These are phyloP conservation scores for Peromyscus melanophrys DNA, from an alignment of 2,797 vertebrate genomes.

Conservation along the genomic window DNA sequence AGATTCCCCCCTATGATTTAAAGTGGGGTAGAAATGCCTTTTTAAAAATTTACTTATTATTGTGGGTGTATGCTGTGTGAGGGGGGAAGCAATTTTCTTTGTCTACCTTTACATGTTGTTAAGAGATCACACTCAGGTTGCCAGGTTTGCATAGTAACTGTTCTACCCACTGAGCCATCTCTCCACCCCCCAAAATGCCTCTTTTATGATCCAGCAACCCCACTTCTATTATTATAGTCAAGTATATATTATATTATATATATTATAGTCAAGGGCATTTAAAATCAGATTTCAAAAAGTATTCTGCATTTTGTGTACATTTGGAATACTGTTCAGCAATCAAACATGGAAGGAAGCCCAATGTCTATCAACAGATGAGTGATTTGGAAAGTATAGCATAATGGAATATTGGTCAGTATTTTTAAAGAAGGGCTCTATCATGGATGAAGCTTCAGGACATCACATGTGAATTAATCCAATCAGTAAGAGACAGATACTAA, in stretches of 20 bases:
- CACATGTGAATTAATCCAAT: not conserved
- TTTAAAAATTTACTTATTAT: not conserved
- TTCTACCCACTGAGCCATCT: not conserved
- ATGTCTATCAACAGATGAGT: not conserved
- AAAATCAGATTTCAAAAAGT: constrained; percentile 1
- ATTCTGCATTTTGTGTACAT: not conserved
- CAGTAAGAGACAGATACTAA: not conserved
- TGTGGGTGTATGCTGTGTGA: not conserved
- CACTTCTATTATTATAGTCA: not conserved
- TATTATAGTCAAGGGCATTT: not conserved
- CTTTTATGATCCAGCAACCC: not conserved
- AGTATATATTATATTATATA: too few species aligned
- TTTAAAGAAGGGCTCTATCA: not conserved
- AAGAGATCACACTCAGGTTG: too few species aligned
- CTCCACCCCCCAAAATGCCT: not conserved
- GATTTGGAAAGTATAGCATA: not conserved
- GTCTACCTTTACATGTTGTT: not conserved
- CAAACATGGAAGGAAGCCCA: not conserved
- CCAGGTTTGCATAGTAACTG: too few species aligned
- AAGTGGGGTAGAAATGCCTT: not conserved
- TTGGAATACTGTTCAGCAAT: not conserved
- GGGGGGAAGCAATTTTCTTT: not conserved
- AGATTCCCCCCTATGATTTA: not conserved
- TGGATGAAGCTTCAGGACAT: not conserved
- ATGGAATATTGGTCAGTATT: not conserved